phyloP scores from a whole-genome alignment of 1,140 invertebrate genomes.

The Meloidogyne hapla region DNA sequence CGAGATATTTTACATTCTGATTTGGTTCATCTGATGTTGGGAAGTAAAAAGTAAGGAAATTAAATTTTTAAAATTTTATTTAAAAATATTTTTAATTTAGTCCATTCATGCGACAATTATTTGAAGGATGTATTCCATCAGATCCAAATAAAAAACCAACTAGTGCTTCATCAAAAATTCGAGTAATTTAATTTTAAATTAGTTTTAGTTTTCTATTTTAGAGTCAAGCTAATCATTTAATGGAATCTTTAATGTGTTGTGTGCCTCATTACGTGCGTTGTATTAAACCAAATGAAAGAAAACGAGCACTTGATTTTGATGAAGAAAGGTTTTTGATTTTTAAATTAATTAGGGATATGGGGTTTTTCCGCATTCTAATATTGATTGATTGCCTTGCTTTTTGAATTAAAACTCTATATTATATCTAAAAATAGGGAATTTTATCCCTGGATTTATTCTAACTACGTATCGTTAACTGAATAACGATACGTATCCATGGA shows the following conservation, averaged over 20 bases:
- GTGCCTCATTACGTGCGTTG: slow-evolving; percentile 76
- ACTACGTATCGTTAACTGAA: too few relatives aligned
- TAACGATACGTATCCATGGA: too few relatives aligned
- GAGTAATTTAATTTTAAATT: slow-evolving; percentile 62
- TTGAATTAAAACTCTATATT: too few relatives aligned
- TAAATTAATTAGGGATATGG: too few relatives aligned
- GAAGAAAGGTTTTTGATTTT: slow-evolving; percentile 66
- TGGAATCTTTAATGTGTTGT: slow-evolving; percentile 74
- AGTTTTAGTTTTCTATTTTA: slow-evolving; percentile 41
- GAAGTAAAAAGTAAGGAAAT: slow-evolving; percentile 71
- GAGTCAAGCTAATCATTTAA: slow-evolving; percentile 74
- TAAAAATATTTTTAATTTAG: slow-evolving; percentile 64
- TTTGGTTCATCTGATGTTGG: slow-evolving; percentile 75
- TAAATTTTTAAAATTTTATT: slow-evolving; percentile 19
- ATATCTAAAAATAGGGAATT: too few relatives aligned
- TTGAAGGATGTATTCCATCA: slow-evolving; percentile 70
- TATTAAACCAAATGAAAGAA: slow-evolving; percentile 78
- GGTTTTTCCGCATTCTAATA: too few relatives aligned
- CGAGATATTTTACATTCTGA: slow-evolving; percentile 75
- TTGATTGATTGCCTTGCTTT: too few relatives aligned
- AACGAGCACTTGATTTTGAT: slow-evolving; percentile 77
- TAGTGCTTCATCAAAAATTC: slow-evolving; percentile 76
- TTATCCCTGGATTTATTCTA: too few relatives aligned
- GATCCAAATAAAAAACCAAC: slow-evolving; percentile 72
- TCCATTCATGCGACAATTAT: slow-evolving; percentile 71